Percentiles rank a stretch among this genome's conserved stretches.
phyloP scores from a whole-genome alignment of 2,888 invertebrate species.

The Eledona agricola region DNA sequence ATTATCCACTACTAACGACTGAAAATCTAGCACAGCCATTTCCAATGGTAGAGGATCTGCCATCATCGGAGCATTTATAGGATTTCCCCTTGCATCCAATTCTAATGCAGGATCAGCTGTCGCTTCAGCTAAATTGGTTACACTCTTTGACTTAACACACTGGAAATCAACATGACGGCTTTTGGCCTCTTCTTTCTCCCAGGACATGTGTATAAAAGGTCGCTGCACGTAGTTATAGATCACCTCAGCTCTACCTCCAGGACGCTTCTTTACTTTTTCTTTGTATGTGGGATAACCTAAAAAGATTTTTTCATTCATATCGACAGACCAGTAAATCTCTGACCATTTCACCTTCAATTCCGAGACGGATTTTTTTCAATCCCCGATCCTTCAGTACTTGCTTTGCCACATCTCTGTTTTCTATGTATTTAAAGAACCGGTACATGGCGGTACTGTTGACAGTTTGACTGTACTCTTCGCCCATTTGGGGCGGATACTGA shows the following conservation, averaged over 20 bases:
- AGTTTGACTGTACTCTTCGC: constrained; percentile 98
- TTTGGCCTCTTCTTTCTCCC: constrained; percentile 99
- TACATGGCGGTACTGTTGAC: constrained; percentile 95
- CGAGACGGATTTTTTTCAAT: constrained; percentile 96
- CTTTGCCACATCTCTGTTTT: constrained; percentile 99
- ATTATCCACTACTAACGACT: constrained; percentile 52
- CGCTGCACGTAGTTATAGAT: constrained; percentile 99
- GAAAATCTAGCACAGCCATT: constrained; percentile 44
- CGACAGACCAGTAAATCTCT: no score
- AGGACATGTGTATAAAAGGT: constrained; percentile 98
- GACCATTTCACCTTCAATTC: constrained; percentile 85
- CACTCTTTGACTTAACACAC: constrained; percentile 97
- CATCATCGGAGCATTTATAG: constrained; percentile 50
- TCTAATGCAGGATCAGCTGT: constrained; percentile 87
- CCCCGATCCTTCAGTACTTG: constrained; percentile 99
- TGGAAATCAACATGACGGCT: constrained; percentile 99
- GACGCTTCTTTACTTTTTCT: constrained; percentile 95
- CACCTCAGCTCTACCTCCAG: constrained; percentile 94
- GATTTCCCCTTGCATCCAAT: constrained; percentile 70
- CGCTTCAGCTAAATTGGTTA: constrained; percentile 95
- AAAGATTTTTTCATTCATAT: no score
- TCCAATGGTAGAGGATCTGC: constrained; percentile 48
- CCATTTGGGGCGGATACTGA: constrained; percentile 99
- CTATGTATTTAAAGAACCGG: constrained; percentile 99
- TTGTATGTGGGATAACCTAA: constrained; percentile 96